Conservation (phyloP, 2,888 invertebrate genomes). For the Oxyscelio sp. region DNA sequence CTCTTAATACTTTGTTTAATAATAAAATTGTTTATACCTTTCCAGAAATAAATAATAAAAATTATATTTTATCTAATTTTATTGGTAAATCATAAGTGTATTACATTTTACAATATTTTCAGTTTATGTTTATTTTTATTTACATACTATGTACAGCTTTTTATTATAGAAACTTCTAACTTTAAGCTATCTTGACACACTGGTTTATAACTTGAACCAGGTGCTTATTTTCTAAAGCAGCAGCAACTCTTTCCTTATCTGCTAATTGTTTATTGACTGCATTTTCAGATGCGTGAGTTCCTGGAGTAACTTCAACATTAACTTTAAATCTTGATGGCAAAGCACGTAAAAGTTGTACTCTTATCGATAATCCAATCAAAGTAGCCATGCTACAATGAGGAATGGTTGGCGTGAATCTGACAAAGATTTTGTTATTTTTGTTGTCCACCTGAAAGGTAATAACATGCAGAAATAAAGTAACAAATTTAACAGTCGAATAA, state of each 20-base stretch:
- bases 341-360: slow-evolving; percentile 96
- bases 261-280: slow-evolving; percentile 99
- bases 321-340: slow-evolving; percentile 96
- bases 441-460: slow-evolving; percentile 91
- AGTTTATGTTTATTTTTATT: too few relatives aligned
- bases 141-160: slow-evolving; percentile 35
- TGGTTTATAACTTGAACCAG: slow-evolving; percentile 98
- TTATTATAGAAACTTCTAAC: neutral
- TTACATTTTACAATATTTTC: too few relatives aligned
- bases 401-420: slow-evolving; percentile 98
- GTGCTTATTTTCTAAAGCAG: slow-evolving; percentile 97
- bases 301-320: slow-evolving; percentile 96
- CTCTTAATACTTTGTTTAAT: too few relatives aligned
- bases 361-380: slow-evolving; percentile 96
- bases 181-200: slow-evolving; percentile 90
- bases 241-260: slow-evolving; percentile 99
- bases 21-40: too few relatives aligned
- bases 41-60: too few relatives aligned
- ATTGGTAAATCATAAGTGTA: too few relatives aligned
- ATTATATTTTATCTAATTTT: too few relatives aligned
- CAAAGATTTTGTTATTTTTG: slow-evolving; percentile 91
- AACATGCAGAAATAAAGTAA: too few relatives aligned
- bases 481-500: too few relatives aligned
- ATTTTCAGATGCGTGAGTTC: slow-evolving; percentile 96
- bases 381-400: slow-evolving; percentile 99